Evolutionary conservation across 2,113 vertebrate species (phyloP).

Genomic region (Galbula dea): DNA sequence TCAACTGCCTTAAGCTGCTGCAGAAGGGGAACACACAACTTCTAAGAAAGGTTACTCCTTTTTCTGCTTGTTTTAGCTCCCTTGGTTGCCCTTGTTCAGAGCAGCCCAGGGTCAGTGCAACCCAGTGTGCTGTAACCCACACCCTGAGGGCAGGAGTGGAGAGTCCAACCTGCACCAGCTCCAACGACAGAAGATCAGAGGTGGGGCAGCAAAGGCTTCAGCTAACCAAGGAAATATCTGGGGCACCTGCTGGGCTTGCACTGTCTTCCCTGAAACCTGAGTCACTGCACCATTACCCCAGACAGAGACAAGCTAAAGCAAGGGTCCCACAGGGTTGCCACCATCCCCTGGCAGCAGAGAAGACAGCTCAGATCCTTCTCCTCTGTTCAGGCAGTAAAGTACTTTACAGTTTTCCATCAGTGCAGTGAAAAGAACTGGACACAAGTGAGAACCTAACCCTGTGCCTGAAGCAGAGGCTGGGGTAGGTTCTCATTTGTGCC

Average conservation of each 20-base stretch:
- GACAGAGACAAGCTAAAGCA: background rate
- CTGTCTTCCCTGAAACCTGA: background rate
- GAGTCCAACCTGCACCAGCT: background rate
- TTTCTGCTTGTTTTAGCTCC: background rate
- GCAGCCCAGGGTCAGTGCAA: background rate
- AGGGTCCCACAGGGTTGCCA: background rate
- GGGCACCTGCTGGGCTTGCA: background rate
- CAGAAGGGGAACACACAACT: background rate
- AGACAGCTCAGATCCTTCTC: background rate
- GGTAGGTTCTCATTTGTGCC: background rate
- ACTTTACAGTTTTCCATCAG: background rate
- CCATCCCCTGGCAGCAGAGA: background rate
- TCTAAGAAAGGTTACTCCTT: background rate
- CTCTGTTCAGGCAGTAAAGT: background rate
- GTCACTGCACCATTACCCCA: background rate
- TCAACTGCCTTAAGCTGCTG: background rate
- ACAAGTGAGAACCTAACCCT: background rate
- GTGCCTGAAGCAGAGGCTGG: background rate
- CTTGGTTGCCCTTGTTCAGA: background rate
- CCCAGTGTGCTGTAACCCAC: background rate
- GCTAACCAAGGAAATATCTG: background rate
- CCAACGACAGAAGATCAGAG: background rate
- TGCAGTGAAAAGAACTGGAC: background rate
- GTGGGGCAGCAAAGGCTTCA: background rate
- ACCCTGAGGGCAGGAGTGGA: fast-evolving